Evolutionary conservation across 2,113 vertebrate species (phyloP).

Genomic region (Pungitius pungitius): DNA sequence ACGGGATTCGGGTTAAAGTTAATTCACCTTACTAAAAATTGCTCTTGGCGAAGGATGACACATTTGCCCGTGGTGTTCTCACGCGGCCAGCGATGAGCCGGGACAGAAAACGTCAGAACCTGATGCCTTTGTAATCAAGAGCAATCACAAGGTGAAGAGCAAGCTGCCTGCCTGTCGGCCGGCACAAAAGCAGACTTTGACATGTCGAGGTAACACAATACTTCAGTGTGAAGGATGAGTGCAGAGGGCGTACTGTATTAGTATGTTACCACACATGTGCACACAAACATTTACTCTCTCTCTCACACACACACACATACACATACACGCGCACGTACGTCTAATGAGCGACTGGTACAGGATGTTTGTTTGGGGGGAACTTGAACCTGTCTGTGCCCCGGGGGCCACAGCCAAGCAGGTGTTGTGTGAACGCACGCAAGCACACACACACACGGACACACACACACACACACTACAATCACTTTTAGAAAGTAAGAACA

Average conservation of each 20-base stretch:
- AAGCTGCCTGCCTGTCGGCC: slow-evolving; percentile 40
- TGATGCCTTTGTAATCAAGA: slow-evolving; percentile 59
- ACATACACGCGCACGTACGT: slow-evolving; percentile 13
- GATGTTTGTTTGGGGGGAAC: slow-evolving; percentile 75
- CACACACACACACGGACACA: slow-evolving; percentile 3
- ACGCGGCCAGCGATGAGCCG: slow-evolving; percentile 48
- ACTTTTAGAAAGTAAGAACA: slow-evolving; percentile 60
- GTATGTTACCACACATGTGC: slow-evolving; percentile 38
- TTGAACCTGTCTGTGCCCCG: slow-evolving; percentile 69
- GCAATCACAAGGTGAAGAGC: slow-evolving; percentile 63
- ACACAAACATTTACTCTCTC: slow-evolving; percentile 35
- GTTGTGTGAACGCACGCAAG: slow-evolving; percentile 35
- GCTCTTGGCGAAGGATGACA: slow-evolving; percentile 54
- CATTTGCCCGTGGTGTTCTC: slow-evolving; percentile 49
- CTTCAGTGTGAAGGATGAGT: slow-evolving; percentile 61
- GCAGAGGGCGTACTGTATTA: slow-evolving; percentile 50
- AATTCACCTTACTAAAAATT: slow-evolving; percentile 58
- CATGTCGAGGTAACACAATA: slow-evolving; percentile 63
- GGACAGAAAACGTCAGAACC: slow-evolving; percentile 60
- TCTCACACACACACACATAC: slow-evolving; percentile 15
- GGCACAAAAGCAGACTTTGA: slow-evolving; percentile 63
- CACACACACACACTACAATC: slow-evolving; percentile 11
- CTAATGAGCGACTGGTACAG: slow-evolving; percentile 52
- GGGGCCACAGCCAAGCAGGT: slow-evolving; percentile 60
- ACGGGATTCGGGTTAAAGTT: slow-evolving; percentile 43